Percentiles rank a stretch among this genome's conserved stretches.
phyloP scores from a whole-genome alignment of 2,113 vertebrate species.

The Colossoma macropomum region DNA sequence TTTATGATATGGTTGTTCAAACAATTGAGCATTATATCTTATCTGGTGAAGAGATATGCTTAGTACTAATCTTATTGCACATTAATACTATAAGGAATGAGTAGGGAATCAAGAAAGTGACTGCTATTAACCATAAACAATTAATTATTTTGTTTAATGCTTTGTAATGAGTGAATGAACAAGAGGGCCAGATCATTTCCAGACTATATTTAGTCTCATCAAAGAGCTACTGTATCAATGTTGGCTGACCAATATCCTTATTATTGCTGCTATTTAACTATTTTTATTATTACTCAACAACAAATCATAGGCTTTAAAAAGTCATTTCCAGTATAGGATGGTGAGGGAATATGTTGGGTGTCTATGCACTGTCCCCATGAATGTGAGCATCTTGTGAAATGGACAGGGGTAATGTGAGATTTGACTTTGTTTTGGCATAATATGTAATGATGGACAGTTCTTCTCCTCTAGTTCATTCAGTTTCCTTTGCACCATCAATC shows the following conservation, averaged over 20 bases:
- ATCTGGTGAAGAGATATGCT: conserved; percentile 5
- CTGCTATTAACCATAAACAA: conserved; percentile 48
- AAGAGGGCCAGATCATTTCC: conserved; percentile 25
- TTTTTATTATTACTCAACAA: conserved; percentile 37
- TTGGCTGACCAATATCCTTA: conserved; percentile 30
- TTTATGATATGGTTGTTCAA: background rate
- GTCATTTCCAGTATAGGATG: conserved; percentile 55
- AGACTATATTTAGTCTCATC: conserved; percentile 41
- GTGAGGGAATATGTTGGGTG: conserved; percentile 64
- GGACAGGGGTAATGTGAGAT: background rate
- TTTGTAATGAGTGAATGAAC: conserved; percentile 12
- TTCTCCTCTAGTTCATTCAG: background rate
- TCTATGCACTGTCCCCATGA: conserved; percentile 52
- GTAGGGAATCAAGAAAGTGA: conserved; percentile 63
- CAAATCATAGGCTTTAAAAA: background rate
- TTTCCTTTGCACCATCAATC: background rate
- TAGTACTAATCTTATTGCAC: conserved; percentile 47
- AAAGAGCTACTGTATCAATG: conserved; percentile 26
- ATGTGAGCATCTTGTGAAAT: conserved; percentile 43
- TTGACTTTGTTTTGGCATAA: background rate
- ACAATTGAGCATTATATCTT: background rate
- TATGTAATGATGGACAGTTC: background rate
- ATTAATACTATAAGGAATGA: conserved; percentile 58
- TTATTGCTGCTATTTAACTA: conserved; percentile 61
- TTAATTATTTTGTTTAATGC: conserved; percentile 20